phyloP scores from a whole-genome alignment of 2,797 vertebrate species.

The Hoplostethus atlanticus region DNA sequence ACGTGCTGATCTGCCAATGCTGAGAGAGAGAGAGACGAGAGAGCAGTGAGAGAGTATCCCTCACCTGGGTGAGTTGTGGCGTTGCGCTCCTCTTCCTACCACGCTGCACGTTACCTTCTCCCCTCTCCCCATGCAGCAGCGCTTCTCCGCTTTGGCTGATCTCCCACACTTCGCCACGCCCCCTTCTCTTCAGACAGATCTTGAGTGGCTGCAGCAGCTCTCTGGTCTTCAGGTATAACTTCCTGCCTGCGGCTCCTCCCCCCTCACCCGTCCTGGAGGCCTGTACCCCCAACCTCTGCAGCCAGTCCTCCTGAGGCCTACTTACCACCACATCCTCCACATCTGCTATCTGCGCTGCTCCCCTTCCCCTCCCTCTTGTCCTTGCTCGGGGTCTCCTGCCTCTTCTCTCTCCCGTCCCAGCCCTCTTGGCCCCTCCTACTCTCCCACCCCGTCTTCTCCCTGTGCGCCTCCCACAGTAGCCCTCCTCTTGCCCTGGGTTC shows the following conservation, averaged over 20 bases:
- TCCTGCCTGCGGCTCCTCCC: conserved; percentile 73
- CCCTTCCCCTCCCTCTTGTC: conserved; percentile 15
- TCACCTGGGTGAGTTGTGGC: conserved; percentile 47
- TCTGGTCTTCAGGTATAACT: conserved; percentile 60
- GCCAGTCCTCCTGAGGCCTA: conserved; percentile 52
- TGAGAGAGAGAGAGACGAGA: no score
- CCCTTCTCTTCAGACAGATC: conserved; percentile 32
- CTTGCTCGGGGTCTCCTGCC: conserved; percentile 27
- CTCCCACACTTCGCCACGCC: conserved; percentile 34
- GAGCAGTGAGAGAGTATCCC: neutral
- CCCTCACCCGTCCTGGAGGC: conserved; percentile 63
- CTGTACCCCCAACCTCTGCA: conserved; percentile 45
- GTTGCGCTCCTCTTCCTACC: conserved; percentile 10
- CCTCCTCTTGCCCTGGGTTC: conserved; percentile 31
- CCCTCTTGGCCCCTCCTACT: conserved; percentile 12
- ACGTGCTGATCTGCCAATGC: no score
- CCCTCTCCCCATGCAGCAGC: neutral
- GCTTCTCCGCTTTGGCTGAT: conserved; percentile 26
- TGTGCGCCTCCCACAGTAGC: neutral
- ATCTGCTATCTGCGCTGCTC: conserved; percentile 49
- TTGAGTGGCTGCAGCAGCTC: conserved; percentile 36
- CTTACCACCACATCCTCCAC: conserved; percentile 34
- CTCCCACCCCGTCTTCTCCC: conserved; percentile 8
- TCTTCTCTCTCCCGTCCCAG: conserved; percentile 10
- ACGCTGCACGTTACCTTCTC: neutral